Percentiles rank a stretch among this genome's conserved stretches.
Evolutionary conservation across 2,113 vertebrate genomes (phyloP).

Genomic region (Pterophyllum scalare): DNA sequence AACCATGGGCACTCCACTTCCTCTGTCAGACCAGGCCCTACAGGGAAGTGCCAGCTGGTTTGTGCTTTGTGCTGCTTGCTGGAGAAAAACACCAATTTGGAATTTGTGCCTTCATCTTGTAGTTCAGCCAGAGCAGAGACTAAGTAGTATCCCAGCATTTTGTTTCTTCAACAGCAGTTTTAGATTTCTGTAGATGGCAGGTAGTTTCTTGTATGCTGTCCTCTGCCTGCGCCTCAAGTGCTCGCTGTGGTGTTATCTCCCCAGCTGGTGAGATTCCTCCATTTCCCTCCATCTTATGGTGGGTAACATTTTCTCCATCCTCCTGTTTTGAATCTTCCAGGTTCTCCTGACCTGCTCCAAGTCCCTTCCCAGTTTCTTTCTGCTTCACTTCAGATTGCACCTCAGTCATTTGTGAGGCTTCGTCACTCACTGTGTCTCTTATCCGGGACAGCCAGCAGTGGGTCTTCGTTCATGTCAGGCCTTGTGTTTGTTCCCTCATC

Average conservation of each 20-base stretch:
- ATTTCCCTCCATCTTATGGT: neutral
- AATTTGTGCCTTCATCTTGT: neutral
- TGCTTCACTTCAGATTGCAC: slow-evolving; percentile 13
- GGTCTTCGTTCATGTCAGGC: neutral
- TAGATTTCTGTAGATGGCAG: neutral
- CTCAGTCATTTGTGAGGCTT: neutral
- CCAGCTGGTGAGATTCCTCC: neutral
- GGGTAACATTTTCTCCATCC: neutral
- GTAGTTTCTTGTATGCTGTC: neutral
- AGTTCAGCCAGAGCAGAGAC: neutral
- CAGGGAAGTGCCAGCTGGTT: slow-evolving; percentile 83
- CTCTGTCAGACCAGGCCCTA: slow-evolving; percentile 73
- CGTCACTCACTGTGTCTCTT: neutral
- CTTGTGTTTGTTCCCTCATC: neutral
- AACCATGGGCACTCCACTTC: slow-evolving; percentile 59
- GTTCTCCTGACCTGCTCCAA: neutral
- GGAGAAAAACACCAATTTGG: neutral
- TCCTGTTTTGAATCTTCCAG: slow-evolving; percentile 8
- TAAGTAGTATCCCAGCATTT: slow-evolving; percentile 68
- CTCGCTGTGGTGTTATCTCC: neutral
- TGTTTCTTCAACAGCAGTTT: neutral
- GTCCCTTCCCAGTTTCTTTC: neutral
- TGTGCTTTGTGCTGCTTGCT: slow-evolving; percentile 74
- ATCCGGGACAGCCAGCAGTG: neutral
- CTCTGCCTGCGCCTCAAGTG: neutral